Percentiles rank a stretch among this genome's conserved stretches.
Evolutionary conservation across 2,113 vertebrate genomes (phyloP).

Genomic region (Periophthalmus modestus): DNA sequence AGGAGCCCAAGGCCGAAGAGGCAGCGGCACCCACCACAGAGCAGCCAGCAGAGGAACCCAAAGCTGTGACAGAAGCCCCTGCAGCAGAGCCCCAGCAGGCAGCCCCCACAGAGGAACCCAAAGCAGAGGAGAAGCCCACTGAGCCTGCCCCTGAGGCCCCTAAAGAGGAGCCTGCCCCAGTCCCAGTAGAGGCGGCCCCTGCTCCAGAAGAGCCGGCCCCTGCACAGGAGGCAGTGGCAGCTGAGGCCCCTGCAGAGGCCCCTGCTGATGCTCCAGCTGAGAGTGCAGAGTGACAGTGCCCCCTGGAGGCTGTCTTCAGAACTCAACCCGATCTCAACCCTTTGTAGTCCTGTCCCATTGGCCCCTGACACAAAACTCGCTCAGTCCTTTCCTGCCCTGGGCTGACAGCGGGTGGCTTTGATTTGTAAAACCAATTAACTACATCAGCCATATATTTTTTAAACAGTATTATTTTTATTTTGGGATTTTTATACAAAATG

Average conservation of each 20-base stretch:
- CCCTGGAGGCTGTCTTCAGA: slow-evolving; percentile 83
- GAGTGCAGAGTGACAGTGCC: slow-evolving; percentile 71
- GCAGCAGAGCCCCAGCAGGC: slow-evolving; percentile 73
- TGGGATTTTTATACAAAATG: slow-evolving; percentile 82
- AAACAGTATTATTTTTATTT: slow-evolving; percentile 90
- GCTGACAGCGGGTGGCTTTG: slow-evolving; percentile 76
- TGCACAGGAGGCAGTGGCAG: slow-evolving; percentile 80
- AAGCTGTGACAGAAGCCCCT: slow-evolving; percentile 58
- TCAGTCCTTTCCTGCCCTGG: slow-evolving; percentile 83
- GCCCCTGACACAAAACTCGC: slow-evolving; percentile 81
- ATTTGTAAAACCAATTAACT: slow-evolving; percentile 53
- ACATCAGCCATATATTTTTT: slow-evolving; percentile 80
- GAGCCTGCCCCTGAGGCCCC: slow-evolving; percentile 64
- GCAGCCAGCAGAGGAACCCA: slow-evolving; percentile 53
- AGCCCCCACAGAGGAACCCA: slow-evolving; percentile 49
- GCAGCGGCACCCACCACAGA: slow-evolving; percentile 48
- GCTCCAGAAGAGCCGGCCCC: slow-evolving; percentile 77
- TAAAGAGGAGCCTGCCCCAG: slow-evolving; percentile 78
- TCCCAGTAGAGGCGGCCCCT: slow-evolving; percentile 78
- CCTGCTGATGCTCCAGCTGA: slow-evolving; percentile 54
- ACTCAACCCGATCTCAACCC: slow-evolving; percentile 93
- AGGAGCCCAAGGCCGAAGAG: slow-evolving; percentile 76
- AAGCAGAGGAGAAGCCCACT: slow-evolving; percentile 63
- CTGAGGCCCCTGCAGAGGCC: slow-evolving; percentile 77
- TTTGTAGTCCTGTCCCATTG: slow-evolving; percentile 65